Conservation (phyloP, 2,113 vertebrate genomes). For the Echinops telfairi region DNA sequence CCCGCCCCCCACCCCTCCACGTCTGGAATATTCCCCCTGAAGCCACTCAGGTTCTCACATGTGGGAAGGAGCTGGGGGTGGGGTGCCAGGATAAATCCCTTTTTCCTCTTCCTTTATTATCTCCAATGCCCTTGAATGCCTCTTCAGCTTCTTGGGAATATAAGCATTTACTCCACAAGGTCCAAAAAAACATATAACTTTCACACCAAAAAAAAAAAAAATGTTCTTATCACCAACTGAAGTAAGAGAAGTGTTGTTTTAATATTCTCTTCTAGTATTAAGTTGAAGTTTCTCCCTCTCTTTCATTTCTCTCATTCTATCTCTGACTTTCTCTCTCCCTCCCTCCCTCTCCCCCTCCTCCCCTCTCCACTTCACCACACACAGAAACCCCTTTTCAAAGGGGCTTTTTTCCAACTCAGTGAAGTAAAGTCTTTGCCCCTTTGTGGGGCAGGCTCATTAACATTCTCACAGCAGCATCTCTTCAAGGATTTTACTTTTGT, state of each 20-base stretch:
- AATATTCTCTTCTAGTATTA: constrained; percentile 47
- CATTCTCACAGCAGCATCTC: constrained; percentile 85
- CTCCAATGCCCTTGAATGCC: constrained; percentile 38
- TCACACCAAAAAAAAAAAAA: constrained; percentile 46
- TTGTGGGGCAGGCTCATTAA: constrained; percentile 87
- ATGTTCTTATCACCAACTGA: constrained; percentile 58
- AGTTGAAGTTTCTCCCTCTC: not conserved
- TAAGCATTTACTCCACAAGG: constrained; percentile 58
- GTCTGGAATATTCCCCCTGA: not conserved
- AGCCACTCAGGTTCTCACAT: not conserved
- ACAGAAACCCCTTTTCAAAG: constrained; percentile 93
- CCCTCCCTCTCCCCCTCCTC: constrained; percentile 58
- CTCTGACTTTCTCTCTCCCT: not conserved
- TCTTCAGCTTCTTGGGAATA: constrained; percentile 55
- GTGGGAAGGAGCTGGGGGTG: not conserved
- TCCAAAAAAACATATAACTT: constrained; percentile 50
- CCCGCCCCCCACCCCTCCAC: not conserved
- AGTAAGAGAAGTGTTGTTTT: constrained; percentile 43
- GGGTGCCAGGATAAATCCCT: constrained; percentile 1
- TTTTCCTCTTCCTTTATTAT: constrained; percentile 53
- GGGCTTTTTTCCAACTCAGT: constrained; percentile 86
- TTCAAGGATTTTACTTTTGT: constrained; percentile 86
- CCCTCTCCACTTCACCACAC: constrained; percentile 84
- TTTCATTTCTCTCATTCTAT: not conserved
- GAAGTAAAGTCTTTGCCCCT: constrained; percentile 86